Evolutionary conservation across 2,888 invertebrate genomes (phyloP), one percentile per base, ranked within the genome.

Genomic region (Neoitamus cyanurus): DNA sequence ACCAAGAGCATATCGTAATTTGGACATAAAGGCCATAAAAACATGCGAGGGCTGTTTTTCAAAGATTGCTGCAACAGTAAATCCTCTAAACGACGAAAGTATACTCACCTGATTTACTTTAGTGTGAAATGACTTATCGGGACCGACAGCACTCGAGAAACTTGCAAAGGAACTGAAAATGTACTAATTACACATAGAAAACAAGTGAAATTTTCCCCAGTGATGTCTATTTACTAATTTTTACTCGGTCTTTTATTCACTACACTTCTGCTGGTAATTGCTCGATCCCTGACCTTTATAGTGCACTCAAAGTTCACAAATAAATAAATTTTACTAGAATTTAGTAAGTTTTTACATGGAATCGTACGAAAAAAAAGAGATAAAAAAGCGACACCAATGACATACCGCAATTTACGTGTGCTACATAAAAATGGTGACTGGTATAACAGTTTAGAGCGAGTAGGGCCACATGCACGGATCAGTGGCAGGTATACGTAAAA

Each of bases 321-420:
- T 73, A 58, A 58, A 20, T 15, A n/a, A 15, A n/a, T 72, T 72
- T 73, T 34, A 73, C 34, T 73, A 20, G 20, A 37, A 73, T 73
- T 73, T 73, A 34, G 15, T 73, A 34, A 73, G 20, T 73, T 73
- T 58, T 34, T 34, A 73, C 31, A 20, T 11, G 20, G 4, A 73
- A 34, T 11, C 20, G 31, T 34, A 36, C 20, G 28, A 28, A 15
- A 58, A 68, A 31, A 34, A 28, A n/a, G 58, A 58, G 68, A 80
- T 80, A 34, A 48, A 70, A 78, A 80, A 68, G 68, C 42, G 46
- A 46, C 34, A 46, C 28, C 28, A 46, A 46, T 80, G 34, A 42
- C 80, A 80, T 80, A 80, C 48, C 80, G 80, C 31, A 80, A 80
- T 58, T 80, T 80, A 80, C 80, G 58, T 80, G 25, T 28, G 58